phyloP scores from a whole-genome alignment of 2,888 invertebrate species.

The Epinotia bilunana region DNA sequence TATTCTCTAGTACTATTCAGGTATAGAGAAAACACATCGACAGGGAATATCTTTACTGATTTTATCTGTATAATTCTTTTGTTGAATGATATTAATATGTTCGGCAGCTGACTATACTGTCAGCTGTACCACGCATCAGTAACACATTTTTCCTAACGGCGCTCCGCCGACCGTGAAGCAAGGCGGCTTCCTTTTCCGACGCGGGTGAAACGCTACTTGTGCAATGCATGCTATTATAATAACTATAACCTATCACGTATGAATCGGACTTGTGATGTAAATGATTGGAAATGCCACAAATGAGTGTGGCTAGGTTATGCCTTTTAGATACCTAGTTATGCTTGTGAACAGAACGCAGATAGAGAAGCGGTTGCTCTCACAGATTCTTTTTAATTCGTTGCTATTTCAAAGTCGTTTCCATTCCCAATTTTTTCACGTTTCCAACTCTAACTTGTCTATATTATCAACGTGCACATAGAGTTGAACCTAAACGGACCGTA shows the following conservation, averaged over 20 bases:
- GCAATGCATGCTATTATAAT: conserved; percentile 56
- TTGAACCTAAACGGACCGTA: no score
- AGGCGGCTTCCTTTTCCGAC: conserved; percentile 76
- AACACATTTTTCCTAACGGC: conserved; percentile 60
- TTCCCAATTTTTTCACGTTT: no score
- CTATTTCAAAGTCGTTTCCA: no score
- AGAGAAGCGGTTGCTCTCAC: no score
- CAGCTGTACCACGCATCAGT: conserved; percentile 37
- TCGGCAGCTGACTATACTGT: conserved; percentile 6
- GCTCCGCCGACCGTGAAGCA: conserved; percentile 66
- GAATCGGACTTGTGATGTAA: neutral
- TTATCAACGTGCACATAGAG: no score
- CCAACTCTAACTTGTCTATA: no score
- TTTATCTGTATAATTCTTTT: neutral
- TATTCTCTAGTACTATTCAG: no score
- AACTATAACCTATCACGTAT: conserved; percentile 33
- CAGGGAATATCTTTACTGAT: no score
- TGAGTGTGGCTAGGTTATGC: neutral
- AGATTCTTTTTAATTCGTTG: no score
- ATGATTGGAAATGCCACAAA: neutral
- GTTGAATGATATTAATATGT: neutral
- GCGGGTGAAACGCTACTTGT: conserved; percentile 78
- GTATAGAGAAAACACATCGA: no score
- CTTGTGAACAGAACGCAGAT: no score
- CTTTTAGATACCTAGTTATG: no score